Conservation (phyloP, 2,797 vertebrate genomes). For the Girardinus metallicus region DNA sequence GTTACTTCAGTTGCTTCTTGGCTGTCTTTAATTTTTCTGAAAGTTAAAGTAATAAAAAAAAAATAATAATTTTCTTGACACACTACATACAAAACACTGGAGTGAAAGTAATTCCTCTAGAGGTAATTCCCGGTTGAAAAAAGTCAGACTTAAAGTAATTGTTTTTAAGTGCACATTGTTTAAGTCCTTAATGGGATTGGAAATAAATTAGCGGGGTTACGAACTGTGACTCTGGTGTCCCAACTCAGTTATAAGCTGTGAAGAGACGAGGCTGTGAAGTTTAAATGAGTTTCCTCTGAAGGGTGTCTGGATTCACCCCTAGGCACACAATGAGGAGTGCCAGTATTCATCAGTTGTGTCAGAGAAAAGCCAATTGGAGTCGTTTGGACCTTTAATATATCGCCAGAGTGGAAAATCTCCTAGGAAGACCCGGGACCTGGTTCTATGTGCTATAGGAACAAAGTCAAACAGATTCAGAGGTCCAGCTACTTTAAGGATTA, state of each 20-base stretch:
- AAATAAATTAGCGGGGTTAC: not conserved
- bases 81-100: not conserved
- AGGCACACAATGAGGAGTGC: not conserved
- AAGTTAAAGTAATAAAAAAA: not conserved
- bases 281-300: constrained; percentile 2
- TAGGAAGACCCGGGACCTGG: not conserved
- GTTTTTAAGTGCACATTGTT: not conserved
- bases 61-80: not conserved
- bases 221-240: not conserved
- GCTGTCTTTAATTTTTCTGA: not conserved
- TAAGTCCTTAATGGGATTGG: not conserved
- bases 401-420: not conserved
- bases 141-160: not conserved
- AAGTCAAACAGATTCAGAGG: not conserved
- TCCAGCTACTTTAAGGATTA: not conserved
- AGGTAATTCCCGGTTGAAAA: not conserved
- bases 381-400: not conserved
- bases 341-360: not conserved
- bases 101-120: not conserved
- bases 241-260: not conserved
- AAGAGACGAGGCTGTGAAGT: not conserved
- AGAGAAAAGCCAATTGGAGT: not conserved
- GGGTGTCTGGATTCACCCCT: not conserved
- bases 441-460: not conserved
- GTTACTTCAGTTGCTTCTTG: not conserved